phyloP scores from a whole-genome alignment of 2,888 invertebrate species.

The Chymomyza procnemis region DNA sequence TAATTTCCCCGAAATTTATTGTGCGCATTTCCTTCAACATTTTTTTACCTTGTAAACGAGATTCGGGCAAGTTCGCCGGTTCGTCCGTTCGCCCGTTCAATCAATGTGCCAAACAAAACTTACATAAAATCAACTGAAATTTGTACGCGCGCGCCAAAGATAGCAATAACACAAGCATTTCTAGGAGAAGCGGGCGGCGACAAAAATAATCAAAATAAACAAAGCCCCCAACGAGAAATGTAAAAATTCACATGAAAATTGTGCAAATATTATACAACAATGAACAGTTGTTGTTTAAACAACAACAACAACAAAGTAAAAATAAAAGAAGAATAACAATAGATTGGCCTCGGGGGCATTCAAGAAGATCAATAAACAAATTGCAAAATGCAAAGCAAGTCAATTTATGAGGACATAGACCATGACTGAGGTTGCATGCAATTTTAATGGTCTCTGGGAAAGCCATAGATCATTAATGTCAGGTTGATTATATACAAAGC shows the following conservation, averaged over 20 bases:
- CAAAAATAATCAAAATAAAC: conserved; percentile 60
- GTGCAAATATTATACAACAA: conserved; percentile 60
- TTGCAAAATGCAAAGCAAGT: conserved; percentile 19
- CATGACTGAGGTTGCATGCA: background rate
- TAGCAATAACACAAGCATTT: background rate
- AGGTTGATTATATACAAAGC: background rate
- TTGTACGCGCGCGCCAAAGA: conserved; percentile 14
- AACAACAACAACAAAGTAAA: conserved; percentile 13
- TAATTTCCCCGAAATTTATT: conserved; percentile 42
- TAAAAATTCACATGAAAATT: conserved; percentile 52
- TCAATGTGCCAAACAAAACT: conserved; percentile 16
- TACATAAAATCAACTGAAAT: conserved; percentile 23
- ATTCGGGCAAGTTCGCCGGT: conserved; percentile 38
- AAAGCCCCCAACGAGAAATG: conserved; percentile 33
- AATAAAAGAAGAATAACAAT: background rate
- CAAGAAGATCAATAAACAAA: conserved; percentile 58
- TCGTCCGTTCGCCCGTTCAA: conserved; percentile 23
- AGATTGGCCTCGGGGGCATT: background rate
- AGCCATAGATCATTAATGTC: background rate
- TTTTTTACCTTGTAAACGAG: conserved; percentile 61
- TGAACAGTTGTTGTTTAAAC: conserved; percentile 56
- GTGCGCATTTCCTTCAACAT: conserved; percentile 21
- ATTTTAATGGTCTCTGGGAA: background rate
- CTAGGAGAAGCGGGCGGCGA: background rate
- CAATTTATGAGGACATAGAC: conserved; percentile 19